Base-by-base conservation (phyloP, 2,113 vertebrate species). In the Salvelinus alpinus region DNA sequence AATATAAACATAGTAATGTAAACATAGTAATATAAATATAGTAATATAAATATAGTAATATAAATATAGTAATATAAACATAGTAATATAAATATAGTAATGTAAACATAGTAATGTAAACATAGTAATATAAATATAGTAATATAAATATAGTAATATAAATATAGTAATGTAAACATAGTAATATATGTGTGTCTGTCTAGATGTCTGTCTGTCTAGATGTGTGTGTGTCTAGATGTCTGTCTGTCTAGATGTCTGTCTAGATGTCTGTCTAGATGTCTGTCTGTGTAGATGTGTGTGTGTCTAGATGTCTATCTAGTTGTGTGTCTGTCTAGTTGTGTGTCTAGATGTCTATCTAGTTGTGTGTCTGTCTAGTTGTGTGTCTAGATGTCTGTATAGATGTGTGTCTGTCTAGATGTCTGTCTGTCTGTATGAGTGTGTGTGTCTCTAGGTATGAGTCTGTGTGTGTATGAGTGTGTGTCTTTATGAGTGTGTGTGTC, bases 371-470 rank as follows among this genome's bases (percentile, higher is more conserved):
- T 34, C 31, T 34, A 34, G 34, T 1, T 34, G 34, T 34, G 34
- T 24, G 24, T 24, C 24, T 24, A 24, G 24, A 24, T 34, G 34
- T 0, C 34, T 34, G 34, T 34, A 6, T 34, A 29, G 29, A 67
- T 68, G 12, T 57, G 14, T 4, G 20, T 44, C 18, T 31, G 18
- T 38, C 27, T 67, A 29, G 12, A 14, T 65, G 64, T 7, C 3
- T 29, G 64, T 65, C 0, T 4, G 64, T 24, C 0, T 81, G 13
- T 12, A 0, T 81, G 65, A 20, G 74, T 73, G 74, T 64, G 27
- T 25, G 57, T 80, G 64, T 74, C 22, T 48, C 29, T 74, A 22
- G 25, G 13, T 74, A 60, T 64, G 22, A 65, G 34, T 64, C 5
- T 27, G 62, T 66, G 27, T 71, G 14, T 60, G 13, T 57, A 18